Conservation (phyloP, 2,113 vertebrate species). For the Rhodinocichla rosea region DNA sequence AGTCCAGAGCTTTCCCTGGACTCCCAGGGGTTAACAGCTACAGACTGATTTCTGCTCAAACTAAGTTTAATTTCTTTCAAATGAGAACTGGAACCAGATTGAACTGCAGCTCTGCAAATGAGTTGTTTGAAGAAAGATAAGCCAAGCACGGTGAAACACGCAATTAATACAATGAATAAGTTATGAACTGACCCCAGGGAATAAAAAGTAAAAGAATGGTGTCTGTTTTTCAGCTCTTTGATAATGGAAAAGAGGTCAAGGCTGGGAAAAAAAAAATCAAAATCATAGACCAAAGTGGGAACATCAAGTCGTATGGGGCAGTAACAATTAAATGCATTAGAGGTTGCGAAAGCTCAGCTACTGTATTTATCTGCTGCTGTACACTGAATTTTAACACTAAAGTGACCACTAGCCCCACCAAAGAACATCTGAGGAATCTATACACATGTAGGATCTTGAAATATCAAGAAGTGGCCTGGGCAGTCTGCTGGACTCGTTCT, state of each 20-base stretch:
- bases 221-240: constrained; percentile 25
- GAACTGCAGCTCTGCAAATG: constrained; percentile 4
- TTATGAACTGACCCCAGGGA: constrained; percentile 31
- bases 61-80: neutral
- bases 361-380: neutral
- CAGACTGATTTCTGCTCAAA: neutral
- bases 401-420: neutral
- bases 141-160: neutral
- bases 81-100: neutral
- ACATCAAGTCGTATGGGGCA: neutral
- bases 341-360: neutral
- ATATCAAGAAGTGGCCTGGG: neutral
- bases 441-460: neutral
- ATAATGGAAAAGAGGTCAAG: constrained; percentile 36
- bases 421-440: neutral
- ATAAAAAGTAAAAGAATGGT: constrained; percentile 1
- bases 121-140: constrained; percentile 48
- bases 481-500: neutral
- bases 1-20: neutral
- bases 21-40: neutral
- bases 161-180: constrained; percentile 35
- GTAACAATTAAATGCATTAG: neutral
- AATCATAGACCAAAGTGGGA: neutral
- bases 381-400: neutral
- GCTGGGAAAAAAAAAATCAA: neutral